Base-by-base conservation (phyloP, 1,140 invertebrate genomes). In the Euwallacea fornicatus region DNA sequence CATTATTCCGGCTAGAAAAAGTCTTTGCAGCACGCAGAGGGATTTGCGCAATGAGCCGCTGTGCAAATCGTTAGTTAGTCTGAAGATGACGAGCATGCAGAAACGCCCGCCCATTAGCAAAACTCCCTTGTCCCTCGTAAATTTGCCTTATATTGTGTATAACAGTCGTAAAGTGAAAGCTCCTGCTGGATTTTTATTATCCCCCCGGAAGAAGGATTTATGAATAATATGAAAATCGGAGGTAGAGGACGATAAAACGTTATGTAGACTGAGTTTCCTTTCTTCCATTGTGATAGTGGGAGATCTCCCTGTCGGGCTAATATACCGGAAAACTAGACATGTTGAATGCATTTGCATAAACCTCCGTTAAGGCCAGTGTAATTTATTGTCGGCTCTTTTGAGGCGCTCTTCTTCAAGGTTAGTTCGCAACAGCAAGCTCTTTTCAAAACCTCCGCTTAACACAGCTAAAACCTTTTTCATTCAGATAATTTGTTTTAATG, bases 271-370 rank as follows among this genome's bases (percentile, higher is more conserved):
- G 21, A 33, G 21, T 33, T 33, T 33, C 21, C 21, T 33, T 33
- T 33, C 21, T 33, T 33, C 21, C 21, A 33, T 33, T 33, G 21
- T 33, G 21, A 33, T 33, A 33, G 15, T 7, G 50, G 50, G 15
- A 15, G 11, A 15, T 9, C 15, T 53, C 50, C 11, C 50, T 53
- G 50, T 53, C 50, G 15, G 11, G 50, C 15, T 53, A 53, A 53
- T 53, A 53, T 53, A 53, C 11, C 50, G 50, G 50, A 53, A 53
- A 53, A 53, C 50, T 53, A 53, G 50, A 53, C 50, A 53, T 53
- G 50, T 53, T 11, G 15, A 53, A 15, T 15, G 13, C 47, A 33
- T 33, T 33, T 33, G 21, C 21, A 33, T 33, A 33, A 33, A 33
- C 21, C 21, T 33, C 21, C 21, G 21, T 33, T 33, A 33, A 33